Evolutionary conservation across 2,797 vertebrate genomes (phyloP).

Genomic region (Aselliscus stoliczkanus): DNA sequence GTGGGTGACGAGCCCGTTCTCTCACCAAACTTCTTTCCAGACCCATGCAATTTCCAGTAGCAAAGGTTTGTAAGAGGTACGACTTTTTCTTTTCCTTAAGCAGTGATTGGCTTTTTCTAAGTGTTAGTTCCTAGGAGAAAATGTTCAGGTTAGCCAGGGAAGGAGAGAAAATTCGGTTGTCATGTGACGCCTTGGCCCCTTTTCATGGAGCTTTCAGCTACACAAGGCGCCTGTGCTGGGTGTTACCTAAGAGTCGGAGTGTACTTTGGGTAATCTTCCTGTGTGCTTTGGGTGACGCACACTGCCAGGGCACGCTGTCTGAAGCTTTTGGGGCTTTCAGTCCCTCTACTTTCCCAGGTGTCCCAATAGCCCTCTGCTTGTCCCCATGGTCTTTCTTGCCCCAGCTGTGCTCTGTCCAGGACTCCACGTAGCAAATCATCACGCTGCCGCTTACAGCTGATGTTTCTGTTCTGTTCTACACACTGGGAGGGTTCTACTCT

Average conservation of each 20-base stretch:
- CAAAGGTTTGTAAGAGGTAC: neutral
- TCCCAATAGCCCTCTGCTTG: neutral
- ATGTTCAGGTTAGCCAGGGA: neutral
- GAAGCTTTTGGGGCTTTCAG: neutral
- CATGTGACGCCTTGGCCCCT: neutral
- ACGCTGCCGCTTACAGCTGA: neutral
- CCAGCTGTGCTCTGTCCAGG: neutral
- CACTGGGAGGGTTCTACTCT: neutral
- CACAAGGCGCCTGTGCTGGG: neutral
- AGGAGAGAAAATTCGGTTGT: neutral
- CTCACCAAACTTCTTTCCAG: neutral
- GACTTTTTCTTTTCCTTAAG: neutral
- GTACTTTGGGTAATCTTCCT: neutral
- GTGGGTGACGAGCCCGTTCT: rapidly evolving
- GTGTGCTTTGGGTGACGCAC: neutral
- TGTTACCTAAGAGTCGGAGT: neutral
- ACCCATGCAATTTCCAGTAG: neutral
- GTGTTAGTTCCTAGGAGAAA: neutral
- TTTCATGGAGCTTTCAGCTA: neutral
- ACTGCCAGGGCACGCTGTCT: neutral
- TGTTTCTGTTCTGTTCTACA: neutral
- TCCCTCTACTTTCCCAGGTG: neutral
- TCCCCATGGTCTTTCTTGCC: neutral
- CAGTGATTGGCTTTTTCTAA: neutral
- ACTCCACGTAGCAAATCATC: neutral